A percentile compares a stretch with the other conserved stretches of the same genome.
These are phyloP conservation scores for Mastigias papua DNA, from an alignment of 30 jellyfish, hydroid and myxozoan genomes.

Conservation along the genomic window DNA sequence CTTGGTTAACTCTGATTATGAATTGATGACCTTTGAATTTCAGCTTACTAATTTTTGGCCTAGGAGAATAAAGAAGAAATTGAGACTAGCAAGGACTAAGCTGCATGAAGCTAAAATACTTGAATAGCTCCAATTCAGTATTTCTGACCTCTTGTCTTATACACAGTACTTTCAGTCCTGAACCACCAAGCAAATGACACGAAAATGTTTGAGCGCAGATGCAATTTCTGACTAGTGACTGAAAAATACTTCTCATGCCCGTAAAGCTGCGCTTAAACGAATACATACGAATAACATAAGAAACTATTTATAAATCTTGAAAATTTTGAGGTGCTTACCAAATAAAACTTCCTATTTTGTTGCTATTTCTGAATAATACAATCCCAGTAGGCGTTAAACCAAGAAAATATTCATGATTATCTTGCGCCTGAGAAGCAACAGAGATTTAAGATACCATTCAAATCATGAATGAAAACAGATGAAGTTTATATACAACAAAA, in stretches of 20 bases:
- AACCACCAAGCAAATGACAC: neutral
- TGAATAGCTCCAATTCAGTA: neutral
- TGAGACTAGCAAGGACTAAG: no score
- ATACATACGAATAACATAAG: no score
- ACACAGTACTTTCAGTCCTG: no score
- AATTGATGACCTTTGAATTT: constrained; percentile 90
- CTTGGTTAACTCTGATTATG: constrained; percentile 93
- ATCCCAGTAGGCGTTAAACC: constrained; percentile 99
- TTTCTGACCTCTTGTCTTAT: neutral
- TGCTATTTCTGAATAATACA: constrained; percentile 90
- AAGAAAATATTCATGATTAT: constrained; percentile 90
- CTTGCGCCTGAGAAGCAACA: constrained; percentile 84
- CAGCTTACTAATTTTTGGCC: constrained; percentile 98
- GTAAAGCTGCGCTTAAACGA: no score
- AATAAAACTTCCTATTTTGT: constrained; percentile 96
- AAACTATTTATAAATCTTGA: neutral
- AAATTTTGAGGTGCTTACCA: constrained; percentile 67
- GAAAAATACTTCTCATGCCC: no score
- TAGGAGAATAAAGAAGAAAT: constrained; percentile 3
- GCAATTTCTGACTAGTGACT: no score
- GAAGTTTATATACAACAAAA: no score
- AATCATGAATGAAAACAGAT: no score
- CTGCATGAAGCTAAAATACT: no score
- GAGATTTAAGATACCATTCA: neutral
- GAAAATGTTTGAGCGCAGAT: neutral